Conservation (phyloP, 2,888 invertebrate genomes). For the Vannuccia rotundouncinata region DNA sequence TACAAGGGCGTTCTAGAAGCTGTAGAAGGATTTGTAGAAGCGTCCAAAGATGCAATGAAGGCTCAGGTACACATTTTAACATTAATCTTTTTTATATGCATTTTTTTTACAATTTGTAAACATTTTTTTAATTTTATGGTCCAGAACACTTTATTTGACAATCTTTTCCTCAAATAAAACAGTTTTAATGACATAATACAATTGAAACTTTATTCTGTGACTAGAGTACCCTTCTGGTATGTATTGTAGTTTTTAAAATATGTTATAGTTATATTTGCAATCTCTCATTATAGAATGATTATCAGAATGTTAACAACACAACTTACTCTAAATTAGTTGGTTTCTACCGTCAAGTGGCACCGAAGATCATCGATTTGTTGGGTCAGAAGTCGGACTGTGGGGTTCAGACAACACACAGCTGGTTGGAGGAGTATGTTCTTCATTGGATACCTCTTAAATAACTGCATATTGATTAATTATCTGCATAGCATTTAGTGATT, state of each 20-base stretch:
- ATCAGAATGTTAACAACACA: background rate
- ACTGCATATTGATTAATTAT: background rate
- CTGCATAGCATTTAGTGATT: background rate
- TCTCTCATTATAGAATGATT: background rate
- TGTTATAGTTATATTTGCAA: no score
- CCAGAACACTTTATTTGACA: no score
- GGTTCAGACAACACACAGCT: background rate
- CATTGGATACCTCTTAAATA: no score
- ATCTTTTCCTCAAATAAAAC: no score
- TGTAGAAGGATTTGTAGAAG: background rate
- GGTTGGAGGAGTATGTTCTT: slow-evolving; percentile 4
- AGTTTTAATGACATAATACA: no score
- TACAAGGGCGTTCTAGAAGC: background rate
- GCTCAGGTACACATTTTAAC: background rate
- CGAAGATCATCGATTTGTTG: background rate
- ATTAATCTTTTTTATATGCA: background rate
- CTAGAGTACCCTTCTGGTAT: no score
- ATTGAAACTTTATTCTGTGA: no score
- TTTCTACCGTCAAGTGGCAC: background rate
- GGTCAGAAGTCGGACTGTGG: background rate
- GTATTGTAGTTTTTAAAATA: no score
- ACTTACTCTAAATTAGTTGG: background rate
- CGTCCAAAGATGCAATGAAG: background rate
- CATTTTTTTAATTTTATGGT: no score
- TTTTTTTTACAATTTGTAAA: no score